These are phyloP conservation scores for Hypomecis punctinalis DNA, from an alignment of 2,888 invertebrate genomes.

Conservation along the genomic window DNA sequence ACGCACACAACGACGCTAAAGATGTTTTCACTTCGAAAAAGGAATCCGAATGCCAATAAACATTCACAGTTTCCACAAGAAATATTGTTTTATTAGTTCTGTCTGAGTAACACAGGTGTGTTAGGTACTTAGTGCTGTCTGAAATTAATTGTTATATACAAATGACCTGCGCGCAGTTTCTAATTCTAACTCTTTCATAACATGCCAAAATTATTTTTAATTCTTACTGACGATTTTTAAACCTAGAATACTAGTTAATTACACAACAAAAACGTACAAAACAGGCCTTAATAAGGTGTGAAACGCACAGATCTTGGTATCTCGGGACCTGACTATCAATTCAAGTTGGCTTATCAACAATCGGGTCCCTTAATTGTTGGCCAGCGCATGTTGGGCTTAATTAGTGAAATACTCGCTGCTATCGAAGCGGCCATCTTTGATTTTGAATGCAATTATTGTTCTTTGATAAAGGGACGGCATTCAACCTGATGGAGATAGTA, in stretches of 20 bases:
- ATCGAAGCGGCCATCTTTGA: slow-evolving; percentile 78
- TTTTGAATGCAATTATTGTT: slow-evolving; percentile 84
- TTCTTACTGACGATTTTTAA: too few relatives aligned
- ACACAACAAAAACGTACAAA: slow-evolving; percentile 31
- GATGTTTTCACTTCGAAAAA: too few relatives aligned
- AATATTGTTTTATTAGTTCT: too few relatives aligned
- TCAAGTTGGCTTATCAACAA: slow-evolving; percentile 75
- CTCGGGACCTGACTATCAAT: slow-evolving; percentile 69
- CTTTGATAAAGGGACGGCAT: slow-evolving; percentile 71
- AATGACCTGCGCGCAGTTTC: too few relatives aligned
- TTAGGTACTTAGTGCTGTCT: too few relatives aligned
- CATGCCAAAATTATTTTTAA: too few relatives aligned
- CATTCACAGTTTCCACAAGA: too few relatives aligned
- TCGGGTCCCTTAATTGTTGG: slow-evolving; percentile 80
- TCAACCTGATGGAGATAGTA: slow-evolving; percentile 48
- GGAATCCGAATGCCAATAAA: too few relatives aligned
- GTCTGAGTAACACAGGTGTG: too few relatives aligned
- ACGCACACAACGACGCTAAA: too few relatives aligned
- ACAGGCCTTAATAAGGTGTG: slow-evolving; percentile 73
- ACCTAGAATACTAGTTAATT: slow-evolving; percentile 23
- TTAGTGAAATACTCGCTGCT: slow-evolving; percentile 79
- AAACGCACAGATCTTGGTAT: slow-evolving; percentile 68
- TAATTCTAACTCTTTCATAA: too few relatives aligned
- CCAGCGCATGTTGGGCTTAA: slow-evolving; percentile 79
- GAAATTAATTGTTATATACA: too few relatives aligned